These are phyloP conservation scores for Hemibagrus guttatus DNA, from an alignment of 2,797 vertebrate species.

Conservation along the genomic window DNA sequence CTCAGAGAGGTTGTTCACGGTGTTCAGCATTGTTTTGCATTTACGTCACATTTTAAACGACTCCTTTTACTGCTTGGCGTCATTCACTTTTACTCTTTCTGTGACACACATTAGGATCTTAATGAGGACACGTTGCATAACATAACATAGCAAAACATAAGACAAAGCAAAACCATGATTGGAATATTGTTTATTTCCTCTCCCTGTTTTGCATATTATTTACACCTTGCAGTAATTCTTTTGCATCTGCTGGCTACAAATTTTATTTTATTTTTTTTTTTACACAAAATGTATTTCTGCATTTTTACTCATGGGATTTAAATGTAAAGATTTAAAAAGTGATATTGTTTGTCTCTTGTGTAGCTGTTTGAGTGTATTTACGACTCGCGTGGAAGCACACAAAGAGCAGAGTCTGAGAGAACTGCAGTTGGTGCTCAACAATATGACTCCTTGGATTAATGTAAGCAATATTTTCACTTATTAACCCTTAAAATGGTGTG, in stretches of 20 bases:
- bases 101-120: not conserved
- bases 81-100: not conserved
- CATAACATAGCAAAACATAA: not conserved
- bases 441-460: not conserved
- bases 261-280: too few species aligned
- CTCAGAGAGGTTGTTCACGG: too few species aligned
- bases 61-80: not conserved
- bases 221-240: not conserved
- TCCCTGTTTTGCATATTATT: not conserved
- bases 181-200: not conserved
- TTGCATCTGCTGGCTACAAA: not conserved
- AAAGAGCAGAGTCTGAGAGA: not conserved
- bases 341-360: not conserved
- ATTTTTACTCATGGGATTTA: not conserved
- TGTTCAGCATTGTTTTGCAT: not conserved
- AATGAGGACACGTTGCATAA: not conserved
- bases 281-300: too few species aligned
- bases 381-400: slow-evolving; percentile 21
- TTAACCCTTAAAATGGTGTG: not conserved
- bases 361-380: slow-evolving; percentile 22
- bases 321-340: not conserved
- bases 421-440: not conserved
- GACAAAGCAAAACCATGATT: not conserved
- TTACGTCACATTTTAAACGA: not conserved
- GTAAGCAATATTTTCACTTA: slow-evolving; percentile 7